These are phyloP conservation scores for Amphipoea oculea DNA, from an alignment of 2,888 invertebrate genomes.

Conservation along the genomic window DNA sequence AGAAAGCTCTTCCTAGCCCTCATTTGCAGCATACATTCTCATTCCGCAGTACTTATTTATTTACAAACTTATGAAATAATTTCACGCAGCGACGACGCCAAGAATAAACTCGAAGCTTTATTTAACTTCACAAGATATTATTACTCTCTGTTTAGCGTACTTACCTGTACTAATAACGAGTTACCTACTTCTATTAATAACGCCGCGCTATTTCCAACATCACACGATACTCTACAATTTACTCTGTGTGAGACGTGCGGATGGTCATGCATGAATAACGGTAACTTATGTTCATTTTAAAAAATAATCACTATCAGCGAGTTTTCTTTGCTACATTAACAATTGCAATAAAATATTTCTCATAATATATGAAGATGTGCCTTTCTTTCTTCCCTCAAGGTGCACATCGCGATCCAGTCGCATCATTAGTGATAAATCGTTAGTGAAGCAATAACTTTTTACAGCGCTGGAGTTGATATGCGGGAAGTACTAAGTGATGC, in stretches of 20 bases:
- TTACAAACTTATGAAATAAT: conserved; percentile 37
- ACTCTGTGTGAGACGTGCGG: conserved; percentile 41
- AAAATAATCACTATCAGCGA: conserved; percentile 23
- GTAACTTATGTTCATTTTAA: conserved; percentile 34
- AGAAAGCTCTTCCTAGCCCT: neutral
- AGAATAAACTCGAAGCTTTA: conserved; percentile 46
- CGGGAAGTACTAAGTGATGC: conserved; percentile 69
- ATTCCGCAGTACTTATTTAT: conserved; percentile 19
- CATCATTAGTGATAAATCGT: conserved; percentile 70
- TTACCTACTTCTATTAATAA: conserved; percentile 65
- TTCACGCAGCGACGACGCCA: conserved; percentile 28
- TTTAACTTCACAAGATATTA: conserved; percentile 45
- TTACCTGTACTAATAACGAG: conserved; percentile 64
- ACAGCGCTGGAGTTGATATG: conserved; percentile 67
- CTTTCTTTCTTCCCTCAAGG: conserved; percentile 41
- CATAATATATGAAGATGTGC: conserved; percentile 8
- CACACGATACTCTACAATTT: conserved; percentile 57
- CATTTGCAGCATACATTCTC: conserved; percentile 21
- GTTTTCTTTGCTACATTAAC: conserved; percentile 35
- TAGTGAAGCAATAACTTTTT: conserved; percentile 72
- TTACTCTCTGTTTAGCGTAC: conserved; percentile 59
- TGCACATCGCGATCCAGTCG: conserved; percentile 47
- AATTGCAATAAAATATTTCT: conserved; percentile 37
- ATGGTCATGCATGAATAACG: conserved; percentile 50
- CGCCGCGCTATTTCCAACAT: conserved; percentile 62